These are phyloP conservation scores for Hemibates koningsi DNA, from an alignment of 2,113 vertebrate genomes.

Conservation along the genomic window DNA sequence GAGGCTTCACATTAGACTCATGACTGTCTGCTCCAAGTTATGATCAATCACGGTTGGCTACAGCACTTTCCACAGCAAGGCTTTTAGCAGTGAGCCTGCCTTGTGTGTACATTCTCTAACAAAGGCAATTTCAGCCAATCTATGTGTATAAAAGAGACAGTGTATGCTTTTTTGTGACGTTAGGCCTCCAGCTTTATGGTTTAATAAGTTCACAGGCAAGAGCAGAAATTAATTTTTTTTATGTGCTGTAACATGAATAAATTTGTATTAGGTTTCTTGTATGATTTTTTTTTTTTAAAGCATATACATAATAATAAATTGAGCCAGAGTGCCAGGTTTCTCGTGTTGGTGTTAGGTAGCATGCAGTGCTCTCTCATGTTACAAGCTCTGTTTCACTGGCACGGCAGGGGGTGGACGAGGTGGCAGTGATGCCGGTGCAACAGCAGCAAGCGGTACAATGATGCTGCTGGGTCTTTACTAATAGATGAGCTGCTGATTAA, in stretches of 20 bases:
- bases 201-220: not conserved
- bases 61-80: not conserved
- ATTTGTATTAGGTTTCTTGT: not conserved
- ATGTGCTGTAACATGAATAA: not conserved
- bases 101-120: not conserved
- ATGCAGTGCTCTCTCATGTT: conserved; percentile 52
- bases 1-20: conserved; percentile 46
- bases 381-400: conserved; percentile 54
- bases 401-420: not conserved
- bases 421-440: not conserved
- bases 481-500: conserved; percentile 67
- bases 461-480: conserved; percentile 59
- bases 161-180: not conserved
- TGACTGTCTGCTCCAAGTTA: conserved; percentile 20
- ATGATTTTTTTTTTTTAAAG: not conserved
- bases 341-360: conserved; percentile 1
- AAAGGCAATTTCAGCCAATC: not conserved
- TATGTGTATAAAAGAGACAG: not conserved
- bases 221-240: not conserved
- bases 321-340: conserved; percentile 25
- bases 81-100: conserved; percentile 22
- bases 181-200: not conserved
- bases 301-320: not conserved
- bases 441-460: not conserved
- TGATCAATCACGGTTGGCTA: conserved; percentile 36